phyloP scores from a whole-genome alignment of 2,113 vertebrate genomes.

The Pontoporia blainvillei region DNA sequence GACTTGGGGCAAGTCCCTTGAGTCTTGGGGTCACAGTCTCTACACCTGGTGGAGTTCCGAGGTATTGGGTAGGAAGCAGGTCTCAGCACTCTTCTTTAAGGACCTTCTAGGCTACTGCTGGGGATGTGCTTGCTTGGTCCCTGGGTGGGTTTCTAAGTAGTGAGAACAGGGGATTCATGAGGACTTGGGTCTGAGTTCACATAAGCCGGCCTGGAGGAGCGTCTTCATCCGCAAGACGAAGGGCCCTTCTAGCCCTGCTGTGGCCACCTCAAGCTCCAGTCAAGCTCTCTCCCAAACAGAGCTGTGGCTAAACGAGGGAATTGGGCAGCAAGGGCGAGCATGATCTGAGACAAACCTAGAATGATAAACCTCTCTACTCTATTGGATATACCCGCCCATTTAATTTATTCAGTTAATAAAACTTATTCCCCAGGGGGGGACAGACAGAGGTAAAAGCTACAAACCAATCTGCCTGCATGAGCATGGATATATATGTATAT shows the following conservation, averaged over 20 bases:
- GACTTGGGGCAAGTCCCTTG: not conserved
- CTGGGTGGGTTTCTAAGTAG: not conserved
- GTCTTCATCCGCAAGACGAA: not conserved
- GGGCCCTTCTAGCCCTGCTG: not conserved
- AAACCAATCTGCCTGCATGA: constrained; percentile 32
- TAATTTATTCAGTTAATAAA: constrained; percentile 77
- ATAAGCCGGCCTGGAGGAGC: not conserved
- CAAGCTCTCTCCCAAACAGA: constrained; percentile 22
- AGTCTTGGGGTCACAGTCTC: too few relatives aligned
- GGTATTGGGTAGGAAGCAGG: not conserved
- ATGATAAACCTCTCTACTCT: constrained; percentile 41
- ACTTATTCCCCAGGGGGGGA: constrained; percentile 49
- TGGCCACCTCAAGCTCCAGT: not conserved
- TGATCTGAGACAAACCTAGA: constrained; percentile 33
- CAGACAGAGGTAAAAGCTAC: constrained; percentile 64
- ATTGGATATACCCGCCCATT: constrained; percentile 23
- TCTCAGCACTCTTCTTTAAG: not conserved
- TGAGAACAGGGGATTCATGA: not conserved
- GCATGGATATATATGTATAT: constrained; percentile 16
- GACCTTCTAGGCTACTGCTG: not conserved
- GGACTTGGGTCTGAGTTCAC: not conserved
- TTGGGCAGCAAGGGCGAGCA: not conserved
- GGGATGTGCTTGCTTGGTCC: not conserved
- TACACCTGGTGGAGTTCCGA: not conserved
- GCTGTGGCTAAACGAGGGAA: not conserved